phyloP scores from a whole-genome alignment of 2,113 vertebrate genomes.

The Onychostruthus taczanowskii region DNA sequence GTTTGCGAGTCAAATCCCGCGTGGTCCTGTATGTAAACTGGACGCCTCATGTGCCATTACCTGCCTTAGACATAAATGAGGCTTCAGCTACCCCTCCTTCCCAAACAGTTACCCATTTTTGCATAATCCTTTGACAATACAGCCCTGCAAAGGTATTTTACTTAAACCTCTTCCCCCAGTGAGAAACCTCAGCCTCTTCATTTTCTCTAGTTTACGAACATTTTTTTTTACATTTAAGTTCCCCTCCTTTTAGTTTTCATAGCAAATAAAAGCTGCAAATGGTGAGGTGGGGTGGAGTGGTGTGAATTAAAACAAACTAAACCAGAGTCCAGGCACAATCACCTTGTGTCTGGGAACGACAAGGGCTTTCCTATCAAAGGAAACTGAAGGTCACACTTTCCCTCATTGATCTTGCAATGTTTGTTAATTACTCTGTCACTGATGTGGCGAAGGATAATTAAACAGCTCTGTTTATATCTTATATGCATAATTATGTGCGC shows the following conservation, averaged over 20 bases:
- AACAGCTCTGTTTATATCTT: constrained; percentile 99
- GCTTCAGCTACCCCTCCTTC: not conserved
- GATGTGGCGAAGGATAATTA: constrained; percentile 99
- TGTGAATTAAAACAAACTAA: constrained; percentile 61
- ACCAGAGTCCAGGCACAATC: constrained; percentile 69
- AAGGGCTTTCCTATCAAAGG: constrained; percentile 85
- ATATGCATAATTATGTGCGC: constrained; percentile 99
- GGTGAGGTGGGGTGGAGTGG: not conserved
- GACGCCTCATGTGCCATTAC: not conserved
- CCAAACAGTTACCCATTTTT: not conserved
- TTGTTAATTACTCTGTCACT: constrained; percentile 99
- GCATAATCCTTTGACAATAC: not conserved
- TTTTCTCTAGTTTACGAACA: not conserved
- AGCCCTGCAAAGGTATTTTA: not conserved
- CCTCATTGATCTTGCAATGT: constrained; percentile 99
- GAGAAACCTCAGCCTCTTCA: not conserved
- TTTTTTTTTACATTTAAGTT: constrained; percentile 7
- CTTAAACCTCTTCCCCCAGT: not conserved
- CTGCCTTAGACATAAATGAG: not conserved
- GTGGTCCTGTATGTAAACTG: not conserved
- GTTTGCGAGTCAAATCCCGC: constrained; percentile 1
- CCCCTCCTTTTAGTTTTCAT: not conserved
- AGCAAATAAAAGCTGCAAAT: constrained; percentile 17
- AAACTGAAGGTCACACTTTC: constrained; percentile 99
- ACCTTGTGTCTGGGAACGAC: constrained; percentile 79